These are phyloP conservation scores for Clanis bilineata DNA, from an alignment of 2,888 invertebrate species.

Conservation along the genomic window DNA sequence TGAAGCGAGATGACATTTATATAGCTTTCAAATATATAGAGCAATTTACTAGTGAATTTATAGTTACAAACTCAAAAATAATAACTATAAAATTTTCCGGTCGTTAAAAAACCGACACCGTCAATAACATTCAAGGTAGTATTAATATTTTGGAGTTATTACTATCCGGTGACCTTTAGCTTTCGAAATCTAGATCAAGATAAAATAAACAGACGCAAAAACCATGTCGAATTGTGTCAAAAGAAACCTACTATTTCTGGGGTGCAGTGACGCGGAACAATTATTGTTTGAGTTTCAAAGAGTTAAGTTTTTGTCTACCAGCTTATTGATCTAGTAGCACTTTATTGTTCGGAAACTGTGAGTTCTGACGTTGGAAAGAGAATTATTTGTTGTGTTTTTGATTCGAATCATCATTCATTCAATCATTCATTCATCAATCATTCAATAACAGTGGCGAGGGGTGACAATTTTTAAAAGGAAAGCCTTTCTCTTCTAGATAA, in stretches of 20 bases:
- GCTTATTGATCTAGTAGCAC: no score
- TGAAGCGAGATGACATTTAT: no score
- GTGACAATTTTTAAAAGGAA: no score
- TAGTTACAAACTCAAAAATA: not conserved
- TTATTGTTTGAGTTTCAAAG: not conserved
- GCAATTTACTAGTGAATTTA: no score
- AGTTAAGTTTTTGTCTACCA: not conserved
- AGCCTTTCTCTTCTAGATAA: no score
- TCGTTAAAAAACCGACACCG: conserved; percentile 15
- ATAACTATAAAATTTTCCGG: conserved; percentile 18
- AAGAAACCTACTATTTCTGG: conserved; percentile 19
- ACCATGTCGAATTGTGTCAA: conserved; percentile 29
- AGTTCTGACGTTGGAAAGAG: no score
- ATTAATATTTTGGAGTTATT: conserved; percentile 22
- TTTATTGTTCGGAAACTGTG: no score
- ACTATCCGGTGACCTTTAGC: conserved; percentile 37
- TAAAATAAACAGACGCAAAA: conserved; percentile 27
- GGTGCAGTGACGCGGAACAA: conserved; percentile 11
- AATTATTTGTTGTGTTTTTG: no score
- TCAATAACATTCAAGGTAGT: conserved; percentile 22
- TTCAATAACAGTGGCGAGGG: no score
- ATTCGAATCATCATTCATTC: no score
- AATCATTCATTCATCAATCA: no score
- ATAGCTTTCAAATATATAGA: no score
- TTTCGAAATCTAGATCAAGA: conserved; percentile 40